Evolutionary conservation across 2,113 vertebrate species (phyloP).

Genomic region (Saguinus midas): DNA sequence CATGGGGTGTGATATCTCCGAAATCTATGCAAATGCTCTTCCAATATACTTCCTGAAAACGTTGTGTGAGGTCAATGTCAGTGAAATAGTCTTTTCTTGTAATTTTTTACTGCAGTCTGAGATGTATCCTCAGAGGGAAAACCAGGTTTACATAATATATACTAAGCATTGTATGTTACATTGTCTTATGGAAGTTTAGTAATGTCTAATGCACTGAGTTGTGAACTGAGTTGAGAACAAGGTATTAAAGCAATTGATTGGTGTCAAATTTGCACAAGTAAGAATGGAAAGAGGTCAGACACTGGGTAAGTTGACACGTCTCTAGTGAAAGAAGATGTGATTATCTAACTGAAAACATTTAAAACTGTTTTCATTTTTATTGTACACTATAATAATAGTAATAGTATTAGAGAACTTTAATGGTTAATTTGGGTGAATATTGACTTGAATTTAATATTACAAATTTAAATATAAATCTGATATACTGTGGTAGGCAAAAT

Average conservation of each 20-base stretch:
- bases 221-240: neutral
- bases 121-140: neutral
- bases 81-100: neutral
- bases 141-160: neutral
- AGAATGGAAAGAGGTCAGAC: neutral
- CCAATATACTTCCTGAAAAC: neutral
- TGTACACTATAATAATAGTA: neutral
- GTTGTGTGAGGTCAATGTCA: neutral
- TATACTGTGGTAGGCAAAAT: neutral
- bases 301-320: neutral
- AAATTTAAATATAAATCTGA: neutral
- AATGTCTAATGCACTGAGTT: neutral
- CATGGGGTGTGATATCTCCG: neutral
- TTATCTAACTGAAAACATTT: neutral
- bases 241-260: neutral
- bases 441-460: neutral
- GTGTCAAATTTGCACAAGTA: neutral
- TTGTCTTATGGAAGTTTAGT: constrained; percentile 15
- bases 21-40: neutral
- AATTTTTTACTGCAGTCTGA: constrained; percentile 2
- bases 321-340: neutral
- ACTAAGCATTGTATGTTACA: neutral
- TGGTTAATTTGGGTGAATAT: neutral
- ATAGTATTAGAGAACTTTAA: neutral
- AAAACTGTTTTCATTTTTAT: neutral